Evolutionary conservation across 2,888 invertebrate genomes (phyloP).

Genomic region (Nomada fucata): DNA sequence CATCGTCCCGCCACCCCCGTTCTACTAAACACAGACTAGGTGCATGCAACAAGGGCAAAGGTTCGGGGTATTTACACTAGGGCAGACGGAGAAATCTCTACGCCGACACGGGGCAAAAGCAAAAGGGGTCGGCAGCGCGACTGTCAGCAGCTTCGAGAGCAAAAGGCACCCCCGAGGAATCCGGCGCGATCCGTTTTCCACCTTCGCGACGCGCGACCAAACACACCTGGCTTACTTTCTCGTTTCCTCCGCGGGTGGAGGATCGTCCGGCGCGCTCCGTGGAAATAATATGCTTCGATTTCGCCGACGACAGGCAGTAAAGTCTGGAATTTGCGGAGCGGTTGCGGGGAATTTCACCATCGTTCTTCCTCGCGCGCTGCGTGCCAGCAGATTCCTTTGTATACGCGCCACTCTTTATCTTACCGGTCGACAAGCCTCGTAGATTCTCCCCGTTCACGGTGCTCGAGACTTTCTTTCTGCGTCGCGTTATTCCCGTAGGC

Average conservation of each 20-base stretch:
- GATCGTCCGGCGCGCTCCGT: conserved; percentile 40
- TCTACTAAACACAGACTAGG: conserved; percentile 48
- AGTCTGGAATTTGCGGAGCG: conserved; percentile 64
- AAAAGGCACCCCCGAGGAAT: conserved; percentile 1
- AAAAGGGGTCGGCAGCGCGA: background rate
- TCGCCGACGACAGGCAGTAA: conserved; percentile 68
- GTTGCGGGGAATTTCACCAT: conserved; percentile 58
- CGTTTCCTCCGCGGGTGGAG: background rate
- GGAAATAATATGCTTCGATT: conserved; percentile 71
- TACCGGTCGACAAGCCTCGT: conserved; percentile 37
- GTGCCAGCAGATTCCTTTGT: conserved; percentile 49
- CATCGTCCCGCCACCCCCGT: conserved; percentile 66
- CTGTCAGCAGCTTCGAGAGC: background rate
- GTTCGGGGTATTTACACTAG: background rate
- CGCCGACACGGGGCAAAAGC: no score
- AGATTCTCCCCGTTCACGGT: conserved; percentile 13
- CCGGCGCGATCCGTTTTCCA: background rate
- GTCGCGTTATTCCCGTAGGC: conserved; percentile 8
- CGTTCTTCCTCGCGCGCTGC: conserved; percentile 59
- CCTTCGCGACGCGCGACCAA: conserved; percentile 3
- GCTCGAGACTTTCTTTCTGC: background rate
- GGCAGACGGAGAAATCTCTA: background rate
- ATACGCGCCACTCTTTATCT: conserved; percentile 47
- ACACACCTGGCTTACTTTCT: background rate
- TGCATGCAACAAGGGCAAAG: conserved; percentile 56